Base-by-base conservation (phyloP, 2,797 vertebrate genomes). In the Arctocebus calabarensis region DNA sequence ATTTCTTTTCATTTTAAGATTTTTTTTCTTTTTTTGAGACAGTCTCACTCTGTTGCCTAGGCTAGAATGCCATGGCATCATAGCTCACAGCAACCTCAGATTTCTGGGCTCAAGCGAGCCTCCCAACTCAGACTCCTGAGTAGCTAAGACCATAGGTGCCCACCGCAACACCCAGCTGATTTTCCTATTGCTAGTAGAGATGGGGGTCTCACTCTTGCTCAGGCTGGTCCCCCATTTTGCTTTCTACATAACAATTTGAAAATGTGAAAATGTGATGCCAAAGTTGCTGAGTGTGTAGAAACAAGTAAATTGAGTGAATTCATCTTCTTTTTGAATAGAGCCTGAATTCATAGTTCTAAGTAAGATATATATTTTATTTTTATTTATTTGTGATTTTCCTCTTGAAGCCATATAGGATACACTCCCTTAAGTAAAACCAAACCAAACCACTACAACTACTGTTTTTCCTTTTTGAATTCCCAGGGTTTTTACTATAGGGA, bases 351-450 rank as follows among this genome's bases (percentile, higher is more conserved):
- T 48, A 45, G 34, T 22, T 86, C 93, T 34, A 71, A 83, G 62
- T 37, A 94, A 89, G 64, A 29, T 52, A 22, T 3, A n/a, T 57
- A 92, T 74, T 83, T 86, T 82, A 34, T 52, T 74, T 83, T 82
- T 84, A 29, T 90, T 77, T 79, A 74, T 88, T 77, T 77, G 77
- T 74, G 66, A 57, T 92, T 93, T 96, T 94, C 27, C 37, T 88
- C 68, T 62, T 79, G 37, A 90, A 84, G 68, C 59, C 29, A 59
- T n/a, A 29, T 11, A 93, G 91, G 73, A n/a, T 57, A 81, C 9
- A 7, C 6, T 3, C 12, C 8, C 34, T 27, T 61, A 40, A 3
- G 3, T 40, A 43, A 82, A 61, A 43, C 34, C 43, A 81, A 81
- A 20, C 34, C 20, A 82, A 43, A 82, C 27, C 8, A 27, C 40